phyloP scores from a whole-genome alignment of 2,888 invertebrate species.

The Notocelia uddmanniana region DNA sequence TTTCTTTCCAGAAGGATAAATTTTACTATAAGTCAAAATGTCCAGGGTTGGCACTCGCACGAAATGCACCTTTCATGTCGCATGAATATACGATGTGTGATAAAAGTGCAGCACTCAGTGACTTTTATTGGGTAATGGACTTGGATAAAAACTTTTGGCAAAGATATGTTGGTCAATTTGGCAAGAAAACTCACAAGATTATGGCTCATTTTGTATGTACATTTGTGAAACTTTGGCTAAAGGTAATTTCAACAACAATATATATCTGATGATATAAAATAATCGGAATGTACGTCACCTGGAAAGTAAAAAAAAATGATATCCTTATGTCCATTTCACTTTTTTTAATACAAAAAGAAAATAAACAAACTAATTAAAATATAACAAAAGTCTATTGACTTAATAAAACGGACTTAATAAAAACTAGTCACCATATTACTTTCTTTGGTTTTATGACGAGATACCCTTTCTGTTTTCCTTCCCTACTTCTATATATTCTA shows the following conservation, averaged over 20 bases:
- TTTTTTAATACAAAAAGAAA: too few species aligned
- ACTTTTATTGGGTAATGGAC: slow-evolving; percentile 19
- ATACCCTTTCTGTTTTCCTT: not conserved
- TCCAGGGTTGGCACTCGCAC: not conserved
- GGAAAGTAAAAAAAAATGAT: too few species aligned
- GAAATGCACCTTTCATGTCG: slow-evolving; percentile 9
- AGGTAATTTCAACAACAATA: not conserved
- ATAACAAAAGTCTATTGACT: too few species aligned
- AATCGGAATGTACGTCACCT: too few species aligned
- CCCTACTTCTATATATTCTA: not conserved
- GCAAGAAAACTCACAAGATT: not conserved
- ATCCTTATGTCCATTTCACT: too few species aligned
- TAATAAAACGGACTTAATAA: too few species aligned
- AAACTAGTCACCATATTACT: not conserved
- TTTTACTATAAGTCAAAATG: too few species aligned
- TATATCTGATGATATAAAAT: too few species aligned
- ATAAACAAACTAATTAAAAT: too few species aligned
- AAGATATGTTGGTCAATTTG: not conserved
- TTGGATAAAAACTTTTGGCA: slow-evolving; percentile 20
- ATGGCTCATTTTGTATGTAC: not conserved
- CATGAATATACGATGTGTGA: slow-evolving; percentile 25
- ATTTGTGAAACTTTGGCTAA: not conserved
- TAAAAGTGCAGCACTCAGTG: slow-evolving; percentile 21
- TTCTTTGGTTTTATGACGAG: not conserved
- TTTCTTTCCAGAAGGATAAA: too few species aligned